These are phyloP conservation scores for Heliothis subflexa DNA, from an alignment of 1,140 invertebrate genomes.

Conservation along the genomic window DNA sequence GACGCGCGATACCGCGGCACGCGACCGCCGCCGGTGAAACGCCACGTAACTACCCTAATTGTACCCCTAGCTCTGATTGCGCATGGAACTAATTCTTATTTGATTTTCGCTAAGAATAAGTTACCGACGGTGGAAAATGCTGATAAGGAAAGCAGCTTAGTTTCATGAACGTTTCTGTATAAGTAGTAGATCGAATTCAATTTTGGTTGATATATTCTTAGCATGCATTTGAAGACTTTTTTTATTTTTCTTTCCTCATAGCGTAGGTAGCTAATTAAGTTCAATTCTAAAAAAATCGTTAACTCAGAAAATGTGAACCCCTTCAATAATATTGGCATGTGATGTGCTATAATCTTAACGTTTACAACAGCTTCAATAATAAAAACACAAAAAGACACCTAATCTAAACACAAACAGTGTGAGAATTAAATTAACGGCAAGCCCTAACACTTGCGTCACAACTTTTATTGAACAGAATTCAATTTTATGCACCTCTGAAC, in stretches of 20 bases:
- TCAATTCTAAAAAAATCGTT: too few species aligned
- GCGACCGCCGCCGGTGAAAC: slow-evolving; percentile 20
- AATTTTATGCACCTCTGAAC: slow-evolving; percentile 53
- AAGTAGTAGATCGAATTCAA: too few species aligned
- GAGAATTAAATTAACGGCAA: slow-evolving; percentile 47
- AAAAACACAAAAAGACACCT: slow-evolving; percentile 40
- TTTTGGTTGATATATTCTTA: too few species aligned
- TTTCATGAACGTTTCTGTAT: too few species aligned
- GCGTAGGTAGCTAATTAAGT: too few species aligned
- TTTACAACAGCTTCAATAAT: neutral
- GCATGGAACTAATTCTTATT: slow-evolving; percentile 40
- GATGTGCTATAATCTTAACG: neutral
- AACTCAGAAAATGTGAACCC: neutral
- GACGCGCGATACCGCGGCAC: slow-evolving; percentile 51
- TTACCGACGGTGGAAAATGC: neutral
- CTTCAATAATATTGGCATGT: neutral
- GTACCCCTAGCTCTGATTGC: slow-evolving; percentile 20
- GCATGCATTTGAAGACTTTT: neutral
- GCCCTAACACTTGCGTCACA: slow-evolving; percentile 46
- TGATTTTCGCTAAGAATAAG: slow-evolving; percentile 16
- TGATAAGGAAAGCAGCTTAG: neutral
- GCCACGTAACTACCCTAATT: slow-evolving; percentile 31
- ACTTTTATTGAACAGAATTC: slow-evolving; percentile 52
- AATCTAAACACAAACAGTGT: slow-evolving; percentile 34
- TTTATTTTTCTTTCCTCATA: neutral